Evolutionary conservation across 2,888 invertebrate species (phyloP).

Genomic region (Sympetrum striolatum): DNA sequence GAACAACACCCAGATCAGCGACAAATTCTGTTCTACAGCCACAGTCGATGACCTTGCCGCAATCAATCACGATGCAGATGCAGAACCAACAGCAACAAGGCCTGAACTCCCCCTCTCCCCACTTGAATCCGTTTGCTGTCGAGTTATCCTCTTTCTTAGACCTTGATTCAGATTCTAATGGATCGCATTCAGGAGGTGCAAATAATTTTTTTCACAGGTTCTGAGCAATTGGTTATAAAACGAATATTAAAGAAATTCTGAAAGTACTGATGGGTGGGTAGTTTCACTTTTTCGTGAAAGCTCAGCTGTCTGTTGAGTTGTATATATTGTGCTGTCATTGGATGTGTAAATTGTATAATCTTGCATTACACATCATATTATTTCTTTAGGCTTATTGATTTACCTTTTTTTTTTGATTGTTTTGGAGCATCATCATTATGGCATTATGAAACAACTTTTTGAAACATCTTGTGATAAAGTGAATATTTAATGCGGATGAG

Average conservation of each 20-base stretch:
- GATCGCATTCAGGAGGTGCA: constrained; percentile 13
- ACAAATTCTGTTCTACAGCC: not conserved
- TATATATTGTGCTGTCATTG: too few species aligned
- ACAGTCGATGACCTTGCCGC: not conserved
- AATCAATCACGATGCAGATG: not conserved
- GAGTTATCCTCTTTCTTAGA: constrained; percentile 16
- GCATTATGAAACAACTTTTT: too few species aligned
- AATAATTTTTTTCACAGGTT: not conserved
- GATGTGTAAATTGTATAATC: too few species aligned
- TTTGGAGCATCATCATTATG: too few species aligned
- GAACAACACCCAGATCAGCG: not conserved
- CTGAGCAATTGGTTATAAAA: not conserved
- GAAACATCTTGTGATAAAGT: too few species aligned
- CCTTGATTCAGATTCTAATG: constrained; percentile 18
- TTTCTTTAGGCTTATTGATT: too few species aligned
- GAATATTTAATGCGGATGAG: too few species aligned
- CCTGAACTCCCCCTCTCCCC: not conserved
- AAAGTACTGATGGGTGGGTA: too few species aligned
- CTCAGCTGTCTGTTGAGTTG: too few species aligned
- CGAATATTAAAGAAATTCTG: not conserved
- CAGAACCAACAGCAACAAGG: not conserved
- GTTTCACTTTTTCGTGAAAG: too few species aligned
- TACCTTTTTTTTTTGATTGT: too few species aligned
- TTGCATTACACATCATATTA: too few species aligned
- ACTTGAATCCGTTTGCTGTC: not conserved